Conservation (phyloP, 2,888 invertebrate species). For the Ganaspis brasiliensis region DNA sequence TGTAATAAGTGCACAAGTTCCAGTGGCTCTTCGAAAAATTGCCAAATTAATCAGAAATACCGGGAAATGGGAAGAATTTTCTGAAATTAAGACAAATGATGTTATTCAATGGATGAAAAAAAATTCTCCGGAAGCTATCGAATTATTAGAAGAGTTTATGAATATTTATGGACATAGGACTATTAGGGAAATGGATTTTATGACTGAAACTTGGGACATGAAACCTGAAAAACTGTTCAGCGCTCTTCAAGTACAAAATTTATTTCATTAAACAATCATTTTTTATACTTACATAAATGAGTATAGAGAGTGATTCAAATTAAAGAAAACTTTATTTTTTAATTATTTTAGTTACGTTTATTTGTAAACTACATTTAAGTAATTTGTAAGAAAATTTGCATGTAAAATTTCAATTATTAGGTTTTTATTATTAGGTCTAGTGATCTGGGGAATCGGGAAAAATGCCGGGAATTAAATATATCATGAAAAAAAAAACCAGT, state of each 20-base stretch:
- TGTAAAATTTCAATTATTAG: no score
- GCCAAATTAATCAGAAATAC: slow-evolving; percentile 80
- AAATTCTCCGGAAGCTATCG: slow-evolving; percentile 81
- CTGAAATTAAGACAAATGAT: slow-evolving; percentile 80
- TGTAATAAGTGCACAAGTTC: slow-evolving; percentile 90
- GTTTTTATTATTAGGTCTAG: no score
- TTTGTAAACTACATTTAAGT: no score
- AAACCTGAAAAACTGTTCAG: slow-evolving; percentile 84
- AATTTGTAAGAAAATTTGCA: no score
- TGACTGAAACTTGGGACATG: slow-evolving; percentile 85
- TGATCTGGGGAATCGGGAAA: no score
- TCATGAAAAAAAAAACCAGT: no score
- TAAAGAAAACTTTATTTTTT: no score
- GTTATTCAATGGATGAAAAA: slow-evolving; percentile 84
- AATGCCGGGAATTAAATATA: no score
- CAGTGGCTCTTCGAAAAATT: slow-evolving; percentile 82
- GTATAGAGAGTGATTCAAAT: no score
- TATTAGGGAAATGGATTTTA: slow-evolving; percentile 87
- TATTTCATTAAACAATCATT: no score
- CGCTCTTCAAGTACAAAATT: slow-evolving; percentile 82
- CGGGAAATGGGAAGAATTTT: slow-evolving; percentile 82
- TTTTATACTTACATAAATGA: no score
- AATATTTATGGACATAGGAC: slow-evolving; percentile 87
- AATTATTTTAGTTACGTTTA: no score
- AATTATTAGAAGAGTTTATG: slow-evolving; percentile 84